Evolutionary conservation across 2,113 vertebrate genomes (phyloP).

Genomic region (Pycnonotus jocosus): DNA sequence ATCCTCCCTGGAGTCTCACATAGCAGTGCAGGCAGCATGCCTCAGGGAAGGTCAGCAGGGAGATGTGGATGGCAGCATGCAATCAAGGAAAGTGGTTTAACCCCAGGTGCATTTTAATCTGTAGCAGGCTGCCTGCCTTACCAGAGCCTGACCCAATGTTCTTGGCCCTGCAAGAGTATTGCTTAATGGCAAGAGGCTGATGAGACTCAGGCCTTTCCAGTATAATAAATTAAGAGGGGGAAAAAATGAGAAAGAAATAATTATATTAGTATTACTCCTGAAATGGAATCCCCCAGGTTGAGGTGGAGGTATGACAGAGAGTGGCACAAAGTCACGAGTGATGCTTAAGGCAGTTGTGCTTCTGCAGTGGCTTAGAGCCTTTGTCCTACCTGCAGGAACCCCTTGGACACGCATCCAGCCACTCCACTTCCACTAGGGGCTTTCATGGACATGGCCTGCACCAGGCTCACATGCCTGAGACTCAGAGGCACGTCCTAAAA

Average conservation of each 20-base stretch:
- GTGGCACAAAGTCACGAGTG: rapidly evolving
- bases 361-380: neutral
- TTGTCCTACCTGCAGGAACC: neutral
- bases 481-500: neutral
- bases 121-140: neutral
- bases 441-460: neutral
- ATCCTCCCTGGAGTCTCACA: neutral
- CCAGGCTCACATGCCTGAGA: neutral
- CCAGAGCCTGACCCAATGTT: neutral
- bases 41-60: neutral
- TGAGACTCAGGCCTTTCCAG: neutral
- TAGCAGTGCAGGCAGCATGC: neutral
- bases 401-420: neutral
- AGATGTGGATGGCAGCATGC: neutral
- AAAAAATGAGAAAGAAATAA: neutral
- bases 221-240: neutral
- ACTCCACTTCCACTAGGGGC: neutral
- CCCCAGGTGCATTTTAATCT: neutral
- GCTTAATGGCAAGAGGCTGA: neutral
- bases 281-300: neutral
- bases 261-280: neutral
- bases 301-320: neutral
- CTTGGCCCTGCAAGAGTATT: neutral
- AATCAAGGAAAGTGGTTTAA: neutral
- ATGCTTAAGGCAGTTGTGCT: neutral